Evolutionary conservation across 2,888 invertebrate species (phyloP).

Genomic region (Drosophila fulvimacula): DNA sequence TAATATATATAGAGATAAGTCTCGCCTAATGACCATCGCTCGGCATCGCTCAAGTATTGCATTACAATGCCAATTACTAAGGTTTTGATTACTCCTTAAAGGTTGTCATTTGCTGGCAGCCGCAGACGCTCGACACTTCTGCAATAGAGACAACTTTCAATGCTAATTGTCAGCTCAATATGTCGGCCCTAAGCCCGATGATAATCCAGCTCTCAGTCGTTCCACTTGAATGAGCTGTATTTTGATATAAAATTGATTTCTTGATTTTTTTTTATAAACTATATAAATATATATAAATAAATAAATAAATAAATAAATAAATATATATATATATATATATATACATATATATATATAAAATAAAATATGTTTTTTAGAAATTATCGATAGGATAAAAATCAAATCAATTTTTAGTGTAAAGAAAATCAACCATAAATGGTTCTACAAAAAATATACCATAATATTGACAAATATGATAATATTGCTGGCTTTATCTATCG

Average conservation of each 20-base stretch:
- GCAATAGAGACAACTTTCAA: background rate
- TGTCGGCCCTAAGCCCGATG: background rate
- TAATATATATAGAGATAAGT: slow-evolving; percentile 4
- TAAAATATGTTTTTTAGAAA: too few species aligned
- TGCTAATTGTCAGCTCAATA: background rate
- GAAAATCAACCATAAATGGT: too few species aligned
- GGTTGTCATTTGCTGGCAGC: slow-evolving; percentile 44
- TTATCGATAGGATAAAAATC: too few species aligned
- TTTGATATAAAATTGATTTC: too few species aligned
- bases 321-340: too few species aligned
- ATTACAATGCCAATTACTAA: slow-evolving; percentile 65
- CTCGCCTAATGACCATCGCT: background rate
- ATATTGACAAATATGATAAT: background rate
- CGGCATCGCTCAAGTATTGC: slow-evolving; percentile 58
- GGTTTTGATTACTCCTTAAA: slow-evolving; percentile 66
- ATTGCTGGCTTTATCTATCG: background rate
- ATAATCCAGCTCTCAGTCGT: background rate
- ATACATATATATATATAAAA: too few species aligned
- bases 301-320: too few species aligned
- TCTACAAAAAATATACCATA: too few species aligned
- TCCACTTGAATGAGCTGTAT: background rate
- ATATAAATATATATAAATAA: too few species aligned
- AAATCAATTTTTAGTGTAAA: too few species aligned
- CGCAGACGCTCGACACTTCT: slow-evolving; percentile 12
- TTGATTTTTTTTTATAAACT: too few species aligned